Evolutionary conservation across 2,888 invertebrate species (phyloP), one percentile per base, ranked within the genome.

Genomic region (Drosophila limbata): DNA sequence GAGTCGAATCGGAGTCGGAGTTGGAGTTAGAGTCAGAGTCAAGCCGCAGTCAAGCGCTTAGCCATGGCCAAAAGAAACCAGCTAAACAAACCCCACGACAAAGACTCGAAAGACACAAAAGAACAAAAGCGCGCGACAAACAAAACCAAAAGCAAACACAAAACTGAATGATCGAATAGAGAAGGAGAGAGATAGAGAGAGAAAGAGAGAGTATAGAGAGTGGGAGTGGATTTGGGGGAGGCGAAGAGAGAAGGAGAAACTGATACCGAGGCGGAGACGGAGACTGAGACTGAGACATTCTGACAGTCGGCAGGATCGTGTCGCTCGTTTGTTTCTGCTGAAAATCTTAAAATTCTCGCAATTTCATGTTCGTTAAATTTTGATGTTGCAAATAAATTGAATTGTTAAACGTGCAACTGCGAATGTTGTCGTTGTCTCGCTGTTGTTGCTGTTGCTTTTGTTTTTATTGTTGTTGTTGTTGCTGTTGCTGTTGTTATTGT

Each of bases 261-360:
- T 48, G 21, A 35, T 21, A 15, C 42, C 33, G 51, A 13, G 10
- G 13, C 71, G 70, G 35, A 62, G 40, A 17, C 67, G 53, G 44
- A 45, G 39, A 13, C 71, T 53, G 48, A 50, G 53, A 21, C 61
- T 50, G 50, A 56, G 60, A 48, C 56, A 56, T 56, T 56, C 56
- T 56, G 56, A 56, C 56, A 56, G 56, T 45, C 44, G 37, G 70
- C 79, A 84, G 89, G 90, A 89, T 89, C 92, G 92, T 92, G 92
- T 92, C 92, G 91, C 91, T 92, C 90, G 92, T 92, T 92, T 92
- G 92, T 92, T 92, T 92, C 92, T 87, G 82, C 78, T 90, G 91
- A 92, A 84, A 92, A 92, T 91, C 91, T 90, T 91, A 89, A 92
- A 92, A 92, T 92, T 92, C 92, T 90, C 92, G 91, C 91, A 91